A percentile compares a stretch with the other conserved stretches of the same genome.
These are phyloP conservation scores for Columba janthina DNA, from an alignment of 2,113 vertebrate genomes.

Conservation along the genomic window DNA sequence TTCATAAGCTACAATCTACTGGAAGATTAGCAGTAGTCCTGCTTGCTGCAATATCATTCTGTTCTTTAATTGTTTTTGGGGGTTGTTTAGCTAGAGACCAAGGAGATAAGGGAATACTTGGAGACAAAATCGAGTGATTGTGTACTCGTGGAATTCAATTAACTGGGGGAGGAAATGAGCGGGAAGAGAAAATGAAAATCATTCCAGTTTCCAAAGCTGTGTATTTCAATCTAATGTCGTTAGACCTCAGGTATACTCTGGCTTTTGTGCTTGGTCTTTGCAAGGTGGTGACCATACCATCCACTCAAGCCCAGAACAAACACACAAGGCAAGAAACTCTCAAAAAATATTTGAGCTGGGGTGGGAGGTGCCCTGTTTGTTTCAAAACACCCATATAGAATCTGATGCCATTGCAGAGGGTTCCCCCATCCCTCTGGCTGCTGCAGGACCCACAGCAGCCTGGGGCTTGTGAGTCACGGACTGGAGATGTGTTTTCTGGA, in stretches of 20 bases:
- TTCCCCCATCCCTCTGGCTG: not conserved
- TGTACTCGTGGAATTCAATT: not conserved
- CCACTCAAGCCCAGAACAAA: not conserved
- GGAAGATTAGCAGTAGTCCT: not conserved
- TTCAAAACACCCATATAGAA: not conserved
- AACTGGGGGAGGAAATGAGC: not conserved
- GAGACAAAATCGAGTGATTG: not conserved
- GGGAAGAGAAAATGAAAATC: not conserved
- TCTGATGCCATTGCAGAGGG: not conserved
- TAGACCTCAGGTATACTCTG: not conserved
- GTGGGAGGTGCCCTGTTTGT: not conserved
- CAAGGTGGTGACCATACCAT: not conserved
- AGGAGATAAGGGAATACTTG: not conserved
- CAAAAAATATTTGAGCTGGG: fast-evolving
- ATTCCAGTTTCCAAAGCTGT: not conserved
- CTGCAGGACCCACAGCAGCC: not conserved
- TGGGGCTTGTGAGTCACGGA: not conserved
- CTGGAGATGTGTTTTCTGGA: not conserved
- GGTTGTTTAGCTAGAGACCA: constrained; percentile 2
- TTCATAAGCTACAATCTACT: not conserved
- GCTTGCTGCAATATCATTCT: not conserved
- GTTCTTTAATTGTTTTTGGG: not conserved
- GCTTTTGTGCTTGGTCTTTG: not conserved
- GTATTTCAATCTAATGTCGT: fast-evolving
- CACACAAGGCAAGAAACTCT: fast-evolving